phyloP scores from a whole-genome alignment of 2,113 vertebrate species.

The Amblyopsis rosae region DNA sequence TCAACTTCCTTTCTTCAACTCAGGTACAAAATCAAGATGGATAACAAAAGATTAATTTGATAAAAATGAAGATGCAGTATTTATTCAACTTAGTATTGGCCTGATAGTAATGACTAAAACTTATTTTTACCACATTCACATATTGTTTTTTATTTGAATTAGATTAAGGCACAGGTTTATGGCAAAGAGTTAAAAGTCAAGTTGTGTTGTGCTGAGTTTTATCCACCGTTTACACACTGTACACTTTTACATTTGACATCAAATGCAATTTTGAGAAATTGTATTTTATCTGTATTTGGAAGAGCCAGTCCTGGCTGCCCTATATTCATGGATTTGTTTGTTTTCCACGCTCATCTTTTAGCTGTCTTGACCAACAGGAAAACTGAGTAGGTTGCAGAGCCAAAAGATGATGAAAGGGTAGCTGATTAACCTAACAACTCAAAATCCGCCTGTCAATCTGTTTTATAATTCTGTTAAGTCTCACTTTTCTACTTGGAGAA shows the following conservation, averaged over 20 bases:
- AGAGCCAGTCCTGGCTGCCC: constrained; percentile 47
- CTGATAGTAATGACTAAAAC: too few species aligned
- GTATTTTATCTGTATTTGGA: too few species aligned
- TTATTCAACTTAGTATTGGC: too few species aligned
- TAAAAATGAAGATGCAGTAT: too few species aligned
- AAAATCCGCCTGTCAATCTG: constrained; percentile 68
- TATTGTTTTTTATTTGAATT: not conserved
- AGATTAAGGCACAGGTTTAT: not conserved
- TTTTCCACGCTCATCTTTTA: constrained; percentile 30
- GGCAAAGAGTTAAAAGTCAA: not conserved
- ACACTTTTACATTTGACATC: too few species aligned
- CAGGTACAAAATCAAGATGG: too few species aligned
- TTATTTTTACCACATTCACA: not conserved
- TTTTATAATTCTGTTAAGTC: constrained; percentile 66
- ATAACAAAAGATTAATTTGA: too few species aligned
- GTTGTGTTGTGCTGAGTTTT: too few species aligned
- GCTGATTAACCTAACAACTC: constrained; percentile 56
- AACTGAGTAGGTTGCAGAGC: constrained; percentile 39
- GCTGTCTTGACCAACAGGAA: not conserved
- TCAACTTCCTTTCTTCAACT: too few species aligned
- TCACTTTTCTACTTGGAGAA: constrained; percentile 39
- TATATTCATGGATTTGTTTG: constrained; percentile 57
- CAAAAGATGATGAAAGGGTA: constrained; percentile 42
- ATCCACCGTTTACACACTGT: too few species aligned
- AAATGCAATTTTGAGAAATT: not conserved